Evolutionary conservation across 2,113 vertebrate species (phyloP), one percentile per base, ranked within the genome.

Genomic region (Balaeniceps rex): DNA sequence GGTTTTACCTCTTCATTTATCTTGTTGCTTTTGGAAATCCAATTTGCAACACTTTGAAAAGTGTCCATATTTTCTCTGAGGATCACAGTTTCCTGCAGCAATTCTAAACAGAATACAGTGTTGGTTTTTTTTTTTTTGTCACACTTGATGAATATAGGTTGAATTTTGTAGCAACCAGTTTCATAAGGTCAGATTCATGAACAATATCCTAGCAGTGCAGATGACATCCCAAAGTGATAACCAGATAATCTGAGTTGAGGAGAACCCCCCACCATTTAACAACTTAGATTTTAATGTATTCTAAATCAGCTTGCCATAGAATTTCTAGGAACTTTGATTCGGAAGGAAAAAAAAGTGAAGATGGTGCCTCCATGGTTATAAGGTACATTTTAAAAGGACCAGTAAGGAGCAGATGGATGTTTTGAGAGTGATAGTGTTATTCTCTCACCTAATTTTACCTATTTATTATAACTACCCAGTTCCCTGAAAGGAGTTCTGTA

Each of bases 11-110:
- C 16, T 90, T 94, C 54, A 89, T 93, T 94, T 83, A 34, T 79
- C 44, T 91, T 85, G 19, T 29, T 82, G 19, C 8, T 52, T 78
- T 94, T 82, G 70, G 36, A 83, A 92, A 96, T 87, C 33, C 36
- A 91, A 31, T 94, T 87, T 96, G 52, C 47, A 93, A 66, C 55
- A 44, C 15, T 88, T 76, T n/a, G 66, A 78, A 89, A 95, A 85
- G 61, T 69, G 23, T 57, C 42, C 42, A 54, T 85, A 74, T 91
- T 91, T 95, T 88, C 57, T 95, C 78, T 1, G 3, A 95, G 58
- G 77, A 88, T 54, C 46, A 54, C 14, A n/a, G 63, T 79, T 63
- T 79, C 65, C 54, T 93, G 46, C 38, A 90, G 54, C 57, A 90
- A 21, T 85, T 93, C 58, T 69, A 65, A 93, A n/a, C 21, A 44